Conservation (phyloP, 2,888 invertebrate genomes). For the Dorcus hopei region DNA sequence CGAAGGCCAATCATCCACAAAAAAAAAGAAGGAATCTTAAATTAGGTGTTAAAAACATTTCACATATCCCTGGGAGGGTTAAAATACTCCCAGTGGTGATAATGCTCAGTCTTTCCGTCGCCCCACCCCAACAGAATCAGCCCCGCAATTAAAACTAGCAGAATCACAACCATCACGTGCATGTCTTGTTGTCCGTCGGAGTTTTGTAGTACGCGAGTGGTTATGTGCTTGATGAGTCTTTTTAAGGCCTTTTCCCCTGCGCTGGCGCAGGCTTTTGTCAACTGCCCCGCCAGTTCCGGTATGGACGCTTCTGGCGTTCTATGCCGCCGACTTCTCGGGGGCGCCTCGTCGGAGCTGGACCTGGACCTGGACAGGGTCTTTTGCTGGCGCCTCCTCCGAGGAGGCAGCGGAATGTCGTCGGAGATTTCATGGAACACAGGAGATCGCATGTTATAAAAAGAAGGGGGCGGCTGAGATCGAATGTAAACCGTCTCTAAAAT, state of each 20-base stretch:
- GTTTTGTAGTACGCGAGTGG: constrained; percentile 58
- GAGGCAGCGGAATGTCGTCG: constrained; percentile 46
- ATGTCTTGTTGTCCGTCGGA: constrained; percentile 69
- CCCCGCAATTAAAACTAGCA: constrained; percentile 74
- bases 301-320: constrained; percentile 62
- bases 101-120: constrained; percentile 65
- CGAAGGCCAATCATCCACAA: neutral
- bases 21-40: no score
- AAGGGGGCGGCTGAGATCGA: constrained; percentile 47
- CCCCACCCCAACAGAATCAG: constrained; percentile 73
- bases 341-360: constrained; percentile 32
- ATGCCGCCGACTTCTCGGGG: constrained; percentile 29
- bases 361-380: constrained; percentile 37
- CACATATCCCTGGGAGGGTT: constrained; percentile 68
- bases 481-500: constrained; percentile 39
- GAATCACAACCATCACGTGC: constrained; percentile 73
- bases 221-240: constrained; percentile 65
- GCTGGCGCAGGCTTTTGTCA: constrained; percentile 66
- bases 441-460: constrained; percentile 44
- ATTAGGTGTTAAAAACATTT: constrained; percentile 5
- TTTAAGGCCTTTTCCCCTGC: constrained; percentile 64
- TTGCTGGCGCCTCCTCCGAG: constrained; percentile 53
- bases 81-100: constrained; percentile 86
- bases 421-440: constrained; percentile 40
- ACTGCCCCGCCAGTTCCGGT: constrained; percentile 66